Conservation (phyloP, 2,888 invertebrate genomes). For the Andrena camellia region DNA sequence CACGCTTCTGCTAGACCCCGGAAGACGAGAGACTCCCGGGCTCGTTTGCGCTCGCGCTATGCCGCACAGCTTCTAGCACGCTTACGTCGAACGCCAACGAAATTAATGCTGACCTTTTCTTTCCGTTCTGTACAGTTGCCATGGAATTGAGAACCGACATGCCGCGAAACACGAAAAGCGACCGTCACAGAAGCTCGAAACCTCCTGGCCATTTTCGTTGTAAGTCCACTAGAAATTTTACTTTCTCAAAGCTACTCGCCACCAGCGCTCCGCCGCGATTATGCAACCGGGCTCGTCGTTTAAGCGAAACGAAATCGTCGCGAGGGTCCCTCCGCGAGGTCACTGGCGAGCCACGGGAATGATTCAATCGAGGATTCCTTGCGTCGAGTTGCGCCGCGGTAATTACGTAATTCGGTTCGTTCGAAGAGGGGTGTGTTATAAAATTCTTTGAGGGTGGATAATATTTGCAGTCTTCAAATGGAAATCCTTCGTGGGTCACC, state of each 20-base stretch:
- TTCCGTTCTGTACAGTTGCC: conserved; percentile 79
- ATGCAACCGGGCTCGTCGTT: not conserved
- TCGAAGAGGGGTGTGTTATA: not conserved
- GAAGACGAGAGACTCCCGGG: not conserved
- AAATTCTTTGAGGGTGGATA: too few species aligned
- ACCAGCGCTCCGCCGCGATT: too few species aligned
- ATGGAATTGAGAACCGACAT: conserved; percentile 84
- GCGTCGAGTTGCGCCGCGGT: conserved; percentile 15
- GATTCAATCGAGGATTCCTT: not conserved
- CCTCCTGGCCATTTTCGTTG: conserved; percentile 84
- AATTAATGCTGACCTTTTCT: conserved; percentile 58
- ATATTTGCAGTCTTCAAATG: not conserved
- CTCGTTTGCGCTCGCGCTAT: not conserved
- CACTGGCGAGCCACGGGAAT: not conserved
- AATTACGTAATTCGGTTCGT: not conserved
- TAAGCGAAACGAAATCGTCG: not conserved
- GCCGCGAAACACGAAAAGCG: conserved; percentile 83
- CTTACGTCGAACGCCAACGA: conserved; percentile 19
- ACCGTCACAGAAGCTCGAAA: conserved; percentile 84
- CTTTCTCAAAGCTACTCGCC: conserved; percentile 37
- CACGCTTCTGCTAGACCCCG: not conserved
- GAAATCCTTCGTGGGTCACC: not conserved
- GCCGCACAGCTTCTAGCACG: conserved; percentile 5
- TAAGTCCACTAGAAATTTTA: conserved; percentile 75
- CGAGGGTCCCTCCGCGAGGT: not conserved